phyloP scores from a whole-genome alignment of 2,888 invertebrate species.

The Phalangium opilio region DNA sequence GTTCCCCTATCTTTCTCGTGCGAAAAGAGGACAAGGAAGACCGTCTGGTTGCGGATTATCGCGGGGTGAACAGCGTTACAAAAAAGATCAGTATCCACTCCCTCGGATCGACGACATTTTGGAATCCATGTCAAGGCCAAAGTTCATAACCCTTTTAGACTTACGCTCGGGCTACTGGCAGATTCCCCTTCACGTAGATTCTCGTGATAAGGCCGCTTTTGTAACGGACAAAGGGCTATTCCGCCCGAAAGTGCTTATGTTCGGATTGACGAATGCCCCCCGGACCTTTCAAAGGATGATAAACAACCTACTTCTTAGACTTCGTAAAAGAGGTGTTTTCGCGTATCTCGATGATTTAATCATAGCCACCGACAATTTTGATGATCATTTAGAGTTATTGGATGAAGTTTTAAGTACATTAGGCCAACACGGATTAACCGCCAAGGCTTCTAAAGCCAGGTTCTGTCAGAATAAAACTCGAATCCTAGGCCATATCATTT shows the following conservation, averaged over 20 bases:
- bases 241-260: conserved; percentile 22
- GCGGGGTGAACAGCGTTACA: too few species aligned
- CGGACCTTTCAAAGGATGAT: conserved; percentile 22
- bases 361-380: conserved; percentile 15
- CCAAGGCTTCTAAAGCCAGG: conserved; percentile 18
- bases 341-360: conserved; percentile 22
- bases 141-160: too few species aligned
- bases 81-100: too few species aligned
- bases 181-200: too few species aligned
- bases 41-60: too few species aligned
- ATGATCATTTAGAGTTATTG: conserved; percentile 15
- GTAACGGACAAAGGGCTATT: too few species aligned
- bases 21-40: too few species aligned
- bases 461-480: conserved; percentile 12
- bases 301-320: conserved; percentile 15
- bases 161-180: too few species aligned
- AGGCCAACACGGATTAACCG: conserved; percentile 13
- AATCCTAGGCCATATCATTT: conserved; percentile 11
- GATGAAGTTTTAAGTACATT: conserved; percentile 14
- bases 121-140: too few species aligned
- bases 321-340: conserved; percentile 15
- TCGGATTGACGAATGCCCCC: conserved; percentile 22
- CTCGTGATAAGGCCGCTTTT: conserved; percentile 21
- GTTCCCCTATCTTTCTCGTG: too few species aligned
- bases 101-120: too few species aligned